phyloP scores from a whole-genome alignment of 2,888 invertebrate genomes.

The Harpalus rubripes region DNA sequence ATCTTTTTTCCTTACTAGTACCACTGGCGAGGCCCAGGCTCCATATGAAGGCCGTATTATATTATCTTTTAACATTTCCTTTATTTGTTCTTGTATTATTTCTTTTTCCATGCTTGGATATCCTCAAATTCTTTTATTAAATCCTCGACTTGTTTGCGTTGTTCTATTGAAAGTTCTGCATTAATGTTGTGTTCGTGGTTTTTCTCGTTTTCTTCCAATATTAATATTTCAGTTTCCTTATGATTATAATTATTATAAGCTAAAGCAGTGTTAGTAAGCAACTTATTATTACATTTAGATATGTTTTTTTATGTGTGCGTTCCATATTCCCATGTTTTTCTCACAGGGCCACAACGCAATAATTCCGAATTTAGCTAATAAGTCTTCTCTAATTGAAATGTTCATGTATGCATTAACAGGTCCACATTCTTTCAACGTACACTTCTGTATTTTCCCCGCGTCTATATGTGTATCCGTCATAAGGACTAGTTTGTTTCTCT shows the following conservation, averaged over 20 bases:
- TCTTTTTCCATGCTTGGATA: slow-evolving; percentile 24
- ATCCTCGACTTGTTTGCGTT: background rate
- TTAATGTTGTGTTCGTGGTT: background rate
- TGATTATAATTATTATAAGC: too few species aligned
- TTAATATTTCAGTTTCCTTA: too few species aligned
- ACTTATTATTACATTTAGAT: too few species aligned
- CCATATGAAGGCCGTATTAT: slow-evolving; percentile 36
- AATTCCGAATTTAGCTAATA: too few species aligned
- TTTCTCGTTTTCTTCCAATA: background rate
- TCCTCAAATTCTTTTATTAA: background rate
- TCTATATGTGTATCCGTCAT: background rate
- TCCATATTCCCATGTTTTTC: too few species aligned
- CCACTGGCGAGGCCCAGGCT: slow-evolving; percentile 52
- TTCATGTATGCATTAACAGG: background rate
- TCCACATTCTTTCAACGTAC: background rate
- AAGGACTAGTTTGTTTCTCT: background rate
- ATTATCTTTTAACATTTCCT: background rate
- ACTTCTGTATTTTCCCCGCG: too few species aligned
- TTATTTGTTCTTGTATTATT: slow-evolving; percentile 50
- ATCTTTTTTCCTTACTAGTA: background rate
- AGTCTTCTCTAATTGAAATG: background rate
- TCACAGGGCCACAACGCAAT: too few species aligned
- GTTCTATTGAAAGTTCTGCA: too few species aligned
- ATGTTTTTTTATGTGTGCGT: too few species aligned
- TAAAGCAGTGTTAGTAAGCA: too few species aligned